Percentiles rank a stretch among this genome's conserved stretches.
These are phyloP conservation scores for Gila orcuttii DNA, from an alignment of 2,113 vertebrate species.

Conservation along the genomic window DNA sequence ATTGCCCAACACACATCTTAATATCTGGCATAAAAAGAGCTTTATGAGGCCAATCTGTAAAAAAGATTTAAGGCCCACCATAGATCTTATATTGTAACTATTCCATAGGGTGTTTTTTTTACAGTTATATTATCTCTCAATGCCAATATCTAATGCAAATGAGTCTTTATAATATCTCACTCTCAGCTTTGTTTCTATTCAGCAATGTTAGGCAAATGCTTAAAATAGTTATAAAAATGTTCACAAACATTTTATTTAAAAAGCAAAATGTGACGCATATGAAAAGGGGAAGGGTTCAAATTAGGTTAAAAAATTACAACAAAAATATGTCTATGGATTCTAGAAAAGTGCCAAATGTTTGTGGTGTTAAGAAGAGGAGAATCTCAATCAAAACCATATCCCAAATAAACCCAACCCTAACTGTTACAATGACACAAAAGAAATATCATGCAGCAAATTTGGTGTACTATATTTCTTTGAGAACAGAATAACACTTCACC, in stretches of 20 bases:
- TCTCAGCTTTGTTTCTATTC: not conserved
- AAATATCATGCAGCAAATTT: conserved; percentile 75
- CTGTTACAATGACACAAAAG: conserved; percentile 65
- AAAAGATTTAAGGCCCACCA: not conserved
- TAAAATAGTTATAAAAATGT: conserved; percentile 24
- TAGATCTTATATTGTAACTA: not conserved
- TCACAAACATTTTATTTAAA: conserved; percentile 36
- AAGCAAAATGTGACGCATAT: conserved; percentile 3
- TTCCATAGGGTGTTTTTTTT: not conserved
- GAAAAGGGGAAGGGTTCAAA: conserved; percentile 9
- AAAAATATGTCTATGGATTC: conserved; percentile 5
- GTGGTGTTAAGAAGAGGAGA: conserved; percentile 41
- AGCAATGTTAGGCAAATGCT: conserved; percentile 13
- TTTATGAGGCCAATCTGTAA: not conserved
- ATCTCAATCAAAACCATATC: conserved; percentile 52
- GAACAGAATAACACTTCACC: conserved; percentile 78
- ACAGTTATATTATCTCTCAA: not conserved
- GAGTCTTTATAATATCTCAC: not conserved
- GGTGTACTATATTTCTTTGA: conserved; percentile 76
- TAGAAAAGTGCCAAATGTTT: conserved; percentile 31
- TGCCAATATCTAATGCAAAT: not conserved
- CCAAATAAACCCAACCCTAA: conserved; percentile 34
- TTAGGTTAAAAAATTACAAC: not conserved
- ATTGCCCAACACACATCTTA: not conserved
- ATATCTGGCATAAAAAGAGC: not conserved